Base-by-base conservation (phyloP, 2,113 vertebrate genomes). In the Poecile atricapillus region DNA sequence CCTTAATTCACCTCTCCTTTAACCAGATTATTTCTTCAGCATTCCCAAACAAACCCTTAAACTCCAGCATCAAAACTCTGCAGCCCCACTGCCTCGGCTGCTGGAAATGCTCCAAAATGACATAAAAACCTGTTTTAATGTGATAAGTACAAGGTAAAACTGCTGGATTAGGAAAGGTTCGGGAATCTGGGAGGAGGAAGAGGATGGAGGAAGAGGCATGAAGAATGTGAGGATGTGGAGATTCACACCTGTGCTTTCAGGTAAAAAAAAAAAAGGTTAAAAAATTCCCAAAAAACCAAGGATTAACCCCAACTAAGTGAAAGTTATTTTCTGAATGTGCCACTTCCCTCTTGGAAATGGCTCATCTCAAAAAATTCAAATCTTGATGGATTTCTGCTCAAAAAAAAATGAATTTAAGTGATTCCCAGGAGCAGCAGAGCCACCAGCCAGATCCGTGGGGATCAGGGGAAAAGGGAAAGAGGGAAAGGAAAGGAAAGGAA, bases 381-480 rank as follows among this genome's bases (percentile, higher is more conserved):
- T 20, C 62, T 15, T 10, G 21, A 25, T 5, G 33, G 8, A 8
- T 7, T 27, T 31, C 47, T 67, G 16, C 76, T 46, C 25, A 23
- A n/a, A 76, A 23, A 0, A 0, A 62, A 16, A 11, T 31, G 27
- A 58, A 30, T 25, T 49, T 11, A 12, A 59, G 63, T 2, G 5
- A 75, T 19, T 68, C 41, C 74, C 1, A 6, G 46, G 62, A 65
- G 85, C 82, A 92, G 94, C 87, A 58, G 73, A 83, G 81, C 56
- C 69, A 81, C 28, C 75, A 60, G 76, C 80, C 41, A 80, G 96
- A 91, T 41, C 94, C 53, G 8, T 28, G 49, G 89, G 88, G 75
- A 94, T 11, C 10, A 74, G 46, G 74, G 83, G 81, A 10, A 39
- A 39, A 39, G 37, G 10, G 37, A 39, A 37, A 37, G 37, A 37